Conservation (phyloP, 2,797 vertebrate genomes). For the Pithecia hirsuta region DNA sequence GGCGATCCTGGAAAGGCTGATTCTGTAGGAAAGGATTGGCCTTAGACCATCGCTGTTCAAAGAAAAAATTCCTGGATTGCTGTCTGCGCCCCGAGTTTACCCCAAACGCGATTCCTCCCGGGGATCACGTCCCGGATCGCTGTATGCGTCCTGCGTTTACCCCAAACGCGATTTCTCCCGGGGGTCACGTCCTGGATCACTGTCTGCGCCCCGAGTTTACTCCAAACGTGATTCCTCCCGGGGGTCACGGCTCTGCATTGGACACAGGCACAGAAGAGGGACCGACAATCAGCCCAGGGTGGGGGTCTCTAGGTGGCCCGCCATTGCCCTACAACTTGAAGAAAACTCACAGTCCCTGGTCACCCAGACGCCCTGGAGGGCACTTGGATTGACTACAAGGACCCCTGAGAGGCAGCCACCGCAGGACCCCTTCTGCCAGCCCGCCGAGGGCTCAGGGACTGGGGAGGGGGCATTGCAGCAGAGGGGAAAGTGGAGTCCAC, state of each 20-base stretch:
- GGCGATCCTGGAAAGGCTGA: background rate
- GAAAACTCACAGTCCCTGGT: background rate
- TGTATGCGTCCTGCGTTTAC: too few relatives aligned
- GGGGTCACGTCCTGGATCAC: too few relatives aligned
- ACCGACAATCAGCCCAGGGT: too few relatives aligned
- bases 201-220: fast-evolving
- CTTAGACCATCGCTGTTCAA: background rate
- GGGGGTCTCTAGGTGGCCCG: background rate
- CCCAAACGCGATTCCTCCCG: background rate
- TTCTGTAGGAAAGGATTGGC: background rate
- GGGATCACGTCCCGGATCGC: background rate
- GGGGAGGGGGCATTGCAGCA: background rate
- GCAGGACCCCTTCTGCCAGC: background rate
- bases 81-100: too few relatives aligned
- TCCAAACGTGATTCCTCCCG: background rate
- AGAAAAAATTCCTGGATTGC: too few relatives aligned
- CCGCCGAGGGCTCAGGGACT: background rate
- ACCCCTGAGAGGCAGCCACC: background rate
- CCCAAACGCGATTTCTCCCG: too few relatives aligned
- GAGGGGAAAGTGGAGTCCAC: background rate
- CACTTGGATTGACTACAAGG: background rate
- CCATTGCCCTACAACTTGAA: background rate
- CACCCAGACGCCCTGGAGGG: background rate
- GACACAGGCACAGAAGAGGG: background rate
- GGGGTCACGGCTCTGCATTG: too few relatives aligned